Evolutionary conservation across 2,888 invertebrate genomes (phyloP).

Genomic region (Fissipunctia ypsillon): DNA sequence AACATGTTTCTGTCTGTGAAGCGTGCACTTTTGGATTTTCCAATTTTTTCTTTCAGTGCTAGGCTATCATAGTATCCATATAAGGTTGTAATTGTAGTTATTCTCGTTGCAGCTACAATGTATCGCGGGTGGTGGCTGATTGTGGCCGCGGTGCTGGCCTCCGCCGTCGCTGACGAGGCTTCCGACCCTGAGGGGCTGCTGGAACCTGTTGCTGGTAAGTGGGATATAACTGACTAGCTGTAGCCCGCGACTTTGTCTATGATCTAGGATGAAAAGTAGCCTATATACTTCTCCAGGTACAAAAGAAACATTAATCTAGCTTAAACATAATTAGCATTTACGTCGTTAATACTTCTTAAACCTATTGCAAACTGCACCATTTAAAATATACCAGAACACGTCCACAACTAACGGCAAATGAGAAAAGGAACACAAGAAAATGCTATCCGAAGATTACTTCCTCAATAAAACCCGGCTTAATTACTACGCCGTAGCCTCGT

Average conservation of each 20-base stretch:
- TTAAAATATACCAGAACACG: conserved; percentile 29
- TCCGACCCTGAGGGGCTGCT: conserved; percentile 80
- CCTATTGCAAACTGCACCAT: conserved; percentile 10
- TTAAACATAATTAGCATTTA: neutral
- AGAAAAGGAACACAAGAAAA: conserved; percentile 60
- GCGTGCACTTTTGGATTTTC: no score
- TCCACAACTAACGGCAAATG: conserved; percentile 37
- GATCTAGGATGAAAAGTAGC: no score
- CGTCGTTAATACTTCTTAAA: neutral
- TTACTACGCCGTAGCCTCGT: conserved; percentile 61
- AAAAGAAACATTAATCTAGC: neutral
- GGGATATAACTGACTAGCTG: no score
- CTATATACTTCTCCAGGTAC: no score
- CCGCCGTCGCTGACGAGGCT: conserved; percentile 78
- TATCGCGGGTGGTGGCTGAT: conserved; percentile 74
- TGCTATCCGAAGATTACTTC: conserved; percentile 63
- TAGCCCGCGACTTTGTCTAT: no score
- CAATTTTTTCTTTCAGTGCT: no score
- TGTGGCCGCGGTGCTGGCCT: conserved; percentile 71
- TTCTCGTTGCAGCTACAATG: conserved; percentile 73
- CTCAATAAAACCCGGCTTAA: conserved; percentile 67
- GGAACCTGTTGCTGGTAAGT: conserved; percentile 77
- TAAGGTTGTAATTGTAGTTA: no score
- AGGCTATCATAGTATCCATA: no score
- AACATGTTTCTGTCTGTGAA: no score